Conservation (phyloP, 2,888 invertebrate genomes). For the Itoplectis maculator region DNA sequence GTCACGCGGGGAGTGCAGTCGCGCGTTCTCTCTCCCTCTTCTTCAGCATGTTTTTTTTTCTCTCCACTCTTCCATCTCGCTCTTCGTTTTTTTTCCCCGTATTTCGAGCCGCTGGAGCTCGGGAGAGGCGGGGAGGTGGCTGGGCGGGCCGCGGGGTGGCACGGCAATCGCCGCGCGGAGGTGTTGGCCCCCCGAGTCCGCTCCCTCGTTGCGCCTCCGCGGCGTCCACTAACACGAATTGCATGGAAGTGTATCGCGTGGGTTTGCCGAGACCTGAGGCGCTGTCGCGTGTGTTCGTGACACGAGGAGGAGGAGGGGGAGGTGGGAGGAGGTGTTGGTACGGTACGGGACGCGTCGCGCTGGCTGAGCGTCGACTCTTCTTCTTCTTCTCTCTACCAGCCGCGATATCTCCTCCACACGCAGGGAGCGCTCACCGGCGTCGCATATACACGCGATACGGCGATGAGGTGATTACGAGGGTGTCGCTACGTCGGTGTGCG, state of each 20-base stretch:
- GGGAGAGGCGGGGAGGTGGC: conserved; percentile 48
- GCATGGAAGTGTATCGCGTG: conserved; percentile 10
- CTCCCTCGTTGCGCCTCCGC: conserved; percentile 48
- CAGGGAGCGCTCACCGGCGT: background rate
- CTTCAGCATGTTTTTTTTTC: background rate
- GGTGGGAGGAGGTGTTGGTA: conserved; percentile 32
- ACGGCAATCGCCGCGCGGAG: conserved; percentile 65
- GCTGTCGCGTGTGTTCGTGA: conserved; percentile 9
- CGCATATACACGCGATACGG: conserved; percentile 7
- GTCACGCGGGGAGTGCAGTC: conserved; percentile 15
- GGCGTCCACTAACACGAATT: conserved; percentile 40
- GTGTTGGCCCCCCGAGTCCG: conserved; percentile 59
- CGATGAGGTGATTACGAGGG: conserved; percentile 47
- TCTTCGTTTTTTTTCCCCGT: conserved; percentile 16
- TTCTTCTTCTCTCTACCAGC: conserved; percentile 59
- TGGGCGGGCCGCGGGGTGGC: conserved; percentile 49
- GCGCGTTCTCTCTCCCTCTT: background rate
- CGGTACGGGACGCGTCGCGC: conserved; percentile 23
- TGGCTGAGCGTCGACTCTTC: conserved; percentile 40
- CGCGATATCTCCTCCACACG: conserved; percentile 21
- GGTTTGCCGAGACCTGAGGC: conserved; percentile 11
- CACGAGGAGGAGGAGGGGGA: conserved; percentile 23
- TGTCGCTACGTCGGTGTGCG: conserved; percentile 35
- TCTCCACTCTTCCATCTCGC: too few species aligned
- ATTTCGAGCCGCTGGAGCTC: conserved; percentile 35